phyloP scores from a whole-genome alignment of 2,113 vertebrate species.

The Oreochromis niloticus region DNA sequence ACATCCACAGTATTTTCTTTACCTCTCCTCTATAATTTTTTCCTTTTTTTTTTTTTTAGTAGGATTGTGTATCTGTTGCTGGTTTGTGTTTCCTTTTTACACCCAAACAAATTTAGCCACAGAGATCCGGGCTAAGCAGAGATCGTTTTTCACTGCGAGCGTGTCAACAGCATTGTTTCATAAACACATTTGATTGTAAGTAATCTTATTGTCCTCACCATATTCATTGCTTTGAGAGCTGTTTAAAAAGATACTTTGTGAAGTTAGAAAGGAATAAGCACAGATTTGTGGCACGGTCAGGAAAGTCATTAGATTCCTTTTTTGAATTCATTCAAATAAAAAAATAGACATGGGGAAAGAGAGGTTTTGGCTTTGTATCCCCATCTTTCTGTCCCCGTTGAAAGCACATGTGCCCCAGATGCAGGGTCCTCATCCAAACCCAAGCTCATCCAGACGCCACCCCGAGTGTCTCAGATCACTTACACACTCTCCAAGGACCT shows the following conservation, averaged over 20 bases:
- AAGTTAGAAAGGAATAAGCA: not conserved
- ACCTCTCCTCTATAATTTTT: constrained; percentile 7
- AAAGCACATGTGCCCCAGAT: constrained; percentile 70
- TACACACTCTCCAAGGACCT: constrained; percentile 56
- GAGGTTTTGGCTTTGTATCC: constrained; percentile 13
- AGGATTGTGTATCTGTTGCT: constrained; percentile 15
- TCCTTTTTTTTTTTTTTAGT: not conserved
- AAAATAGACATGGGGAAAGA: not conserved
- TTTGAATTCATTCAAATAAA: constrained; percentile 8
- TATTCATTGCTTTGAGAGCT: not conserved
- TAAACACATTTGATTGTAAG: constrained; percentile 27
- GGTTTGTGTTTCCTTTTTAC: constrained; percentile 25
- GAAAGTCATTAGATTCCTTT: not conserved
- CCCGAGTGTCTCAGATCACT: constrained; percentile 62
- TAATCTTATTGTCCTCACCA: not conserved
- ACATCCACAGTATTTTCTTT: constrained; percentile 33
- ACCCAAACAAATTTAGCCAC: constrained; percentile 28
- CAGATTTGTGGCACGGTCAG: not conserved
- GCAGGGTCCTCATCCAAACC: constrained; percentile 61
- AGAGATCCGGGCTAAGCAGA: not conserved
- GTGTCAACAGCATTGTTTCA: constrained; percentile 13
- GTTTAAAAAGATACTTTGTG: not conserved
- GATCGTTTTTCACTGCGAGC: constrained; percentile 18
- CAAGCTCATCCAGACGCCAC: constrained; percentile 60
- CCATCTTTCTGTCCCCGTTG: constrained; percentile 36